Conservation (phyloP, 2,797 vertebrate species). For the Bryconaethiops microstoma region DNA sequence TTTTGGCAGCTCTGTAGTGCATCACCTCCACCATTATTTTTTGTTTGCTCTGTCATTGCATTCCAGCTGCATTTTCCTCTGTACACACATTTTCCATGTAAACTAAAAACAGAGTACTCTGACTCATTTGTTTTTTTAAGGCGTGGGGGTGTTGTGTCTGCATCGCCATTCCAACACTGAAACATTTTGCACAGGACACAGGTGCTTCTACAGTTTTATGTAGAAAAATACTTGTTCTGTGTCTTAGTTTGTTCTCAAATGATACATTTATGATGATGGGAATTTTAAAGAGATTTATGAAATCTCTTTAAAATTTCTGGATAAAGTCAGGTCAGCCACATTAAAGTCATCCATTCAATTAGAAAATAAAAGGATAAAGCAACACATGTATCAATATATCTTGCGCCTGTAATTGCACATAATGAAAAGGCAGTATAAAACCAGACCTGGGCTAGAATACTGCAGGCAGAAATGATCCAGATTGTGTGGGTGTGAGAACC, state of each 20-base stretch:
- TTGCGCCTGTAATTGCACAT: background rate
- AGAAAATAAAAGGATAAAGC: background rate
- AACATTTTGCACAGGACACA: background rate
- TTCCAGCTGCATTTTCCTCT: background rate
- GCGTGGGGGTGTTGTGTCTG: background rate
- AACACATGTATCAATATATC: background rate
- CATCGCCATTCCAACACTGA: background rate
- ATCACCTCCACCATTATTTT: background rate
- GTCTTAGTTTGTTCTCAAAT: constrained; percentile 4
- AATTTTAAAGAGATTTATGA: background rate
- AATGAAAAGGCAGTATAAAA: background rate
- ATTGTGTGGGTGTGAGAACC: constrained; percentile 23
- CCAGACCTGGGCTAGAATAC: background rate
- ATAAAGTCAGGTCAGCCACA: background rate
- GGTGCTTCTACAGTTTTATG: background rate
- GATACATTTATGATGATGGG: background rate
- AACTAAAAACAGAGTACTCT: background rate
- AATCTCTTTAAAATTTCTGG: no score
- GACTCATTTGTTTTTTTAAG: background rate
- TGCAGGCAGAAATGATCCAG: background rate
- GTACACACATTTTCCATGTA: background rate
- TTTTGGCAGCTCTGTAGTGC: background rate
- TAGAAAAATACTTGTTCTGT: background rate
- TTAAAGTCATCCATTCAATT: background rate
- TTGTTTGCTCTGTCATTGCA: background rate